These are phyloP conservation scores for Dendrocopos noguchii DNA, from an alignment of 2,113 vertebrate genomes.

Conservation along the genomic window DNA sequence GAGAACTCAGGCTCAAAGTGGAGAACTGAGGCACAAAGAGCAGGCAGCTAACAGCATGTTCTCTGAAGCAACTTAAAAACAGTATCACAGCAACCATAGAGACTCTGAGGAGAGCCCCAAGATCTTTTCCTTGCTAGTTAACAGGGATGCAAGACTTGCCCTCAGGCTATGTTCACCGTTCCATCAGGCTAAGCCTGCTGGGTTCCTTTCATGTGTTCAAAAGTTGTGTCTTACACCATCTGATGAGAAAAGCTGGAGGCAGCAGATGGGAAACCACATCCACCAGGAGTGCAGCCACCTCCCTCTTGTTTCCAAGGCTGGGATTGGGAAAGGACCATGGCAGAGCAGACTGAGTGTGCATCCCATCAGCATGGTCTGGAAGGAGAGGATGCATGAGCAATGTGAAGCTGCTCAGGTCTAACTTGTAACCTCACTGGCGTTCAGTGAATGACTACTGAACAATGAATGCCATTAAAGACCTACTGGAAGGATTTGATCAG, in stretches of 20 bases:
- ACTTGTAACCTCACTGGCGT: not conserved
- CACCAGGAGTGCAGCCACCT: rapidly evolving
- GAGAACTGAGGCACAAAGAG: not conserved
- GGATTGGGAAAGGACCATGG: not conserved
- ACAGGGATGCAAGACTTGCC: not conserved
- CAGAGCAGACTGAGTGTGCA: not conserved
- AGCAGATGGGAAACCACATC: not conserved
- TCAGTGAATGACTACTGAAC: not conserved
- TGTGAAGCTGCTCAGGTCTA: not conserved
- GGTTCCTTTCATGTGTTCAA: not conserved
- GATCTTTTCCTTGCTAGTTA: constrained; percentile 28
- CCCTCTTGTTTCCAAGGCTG: not conserved
- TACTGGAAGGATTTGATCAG: not conserved
- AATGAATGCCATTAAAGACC: not conserved
- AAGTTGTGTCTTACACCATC: not conserved
- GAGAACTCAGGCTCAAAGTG: not conserved
- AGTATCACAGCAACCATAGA: not conserved
- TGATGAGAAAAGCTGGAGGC: not conserved
- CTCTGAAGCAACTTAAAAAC: not conserved
- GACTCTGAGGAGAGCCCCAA: not conserved
- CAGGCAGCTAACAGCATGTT: not conserved
- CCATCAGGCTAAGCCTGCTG: constrained; percentile 1
- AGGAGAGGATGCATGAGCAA: not conserved
- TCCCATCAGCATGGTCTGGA: rapidly evolving
- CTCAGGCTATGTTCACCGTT: constrained; percentile 45